These are phyloP conservation scores for Oxyura jamaicensis DNA, from an alignment of 2,113 vertebrate genomes.

Conservation along the genomic window DNA sequence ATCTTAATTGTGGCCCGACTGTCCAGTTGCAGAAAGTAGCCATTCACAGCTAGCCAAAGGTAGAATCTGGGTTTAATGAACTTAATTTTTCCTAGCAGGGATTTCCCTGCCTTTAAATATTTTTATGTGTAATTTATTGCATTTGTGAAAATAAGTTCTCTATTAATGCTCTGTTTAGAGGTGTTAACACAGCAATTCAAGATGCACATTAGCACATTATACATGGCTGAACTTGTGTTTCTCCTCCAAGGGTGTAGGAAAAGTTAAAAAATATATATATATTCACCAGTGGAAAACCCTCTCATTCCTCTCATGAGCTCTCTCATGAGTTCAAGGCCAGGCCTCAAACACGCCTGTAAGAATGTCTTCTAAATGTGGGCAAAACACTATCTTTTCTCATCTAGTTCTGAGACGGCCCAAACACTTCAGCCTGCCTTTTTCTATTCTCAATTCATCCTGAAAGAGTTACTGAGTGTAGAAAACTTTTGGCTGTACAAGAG, in stretches of 20 bases:
- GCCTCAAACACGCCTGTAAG: neutral
- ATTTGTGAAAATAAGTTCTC: neutral
- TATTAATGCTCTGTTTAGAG: neutral
- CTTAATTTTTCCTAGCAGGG: neutral
- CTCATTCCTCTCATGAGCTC: neutral
- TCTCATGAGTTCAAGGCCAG: neutral
- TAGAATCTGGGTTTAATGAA: neutral
- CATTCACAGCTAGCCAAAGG: neutral
- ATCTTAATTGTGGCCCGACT: accelerated
- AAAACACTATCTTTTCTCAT: neutral
- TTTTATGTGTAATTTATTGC: neutral
- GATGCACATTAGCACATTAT: neutral
- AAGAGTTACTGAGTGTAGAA: neutral
- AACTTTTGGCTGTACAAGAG: neutral
- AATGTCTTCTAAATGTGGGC: neutral
- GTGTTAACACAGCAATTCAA: neutral
- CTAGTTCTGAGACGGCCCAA: neutral
- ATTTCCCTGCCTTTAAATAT: neutral
- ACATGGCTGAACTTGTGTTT: neutral
- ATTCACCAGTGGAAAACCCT: neutral
- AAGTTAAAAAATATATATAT: too few relatives aligned
- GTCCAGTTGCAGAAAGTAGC: neutral
- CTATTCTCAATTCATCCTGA: neutral
- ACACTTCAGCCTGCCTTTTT: neutral
- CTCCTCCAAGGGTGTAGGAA: neutral